These are phyloP conservation scores for Tenthredo notha DNA, from an alignment of 2,888 invertebrate species.

Conservation along the genomic window DNA sequence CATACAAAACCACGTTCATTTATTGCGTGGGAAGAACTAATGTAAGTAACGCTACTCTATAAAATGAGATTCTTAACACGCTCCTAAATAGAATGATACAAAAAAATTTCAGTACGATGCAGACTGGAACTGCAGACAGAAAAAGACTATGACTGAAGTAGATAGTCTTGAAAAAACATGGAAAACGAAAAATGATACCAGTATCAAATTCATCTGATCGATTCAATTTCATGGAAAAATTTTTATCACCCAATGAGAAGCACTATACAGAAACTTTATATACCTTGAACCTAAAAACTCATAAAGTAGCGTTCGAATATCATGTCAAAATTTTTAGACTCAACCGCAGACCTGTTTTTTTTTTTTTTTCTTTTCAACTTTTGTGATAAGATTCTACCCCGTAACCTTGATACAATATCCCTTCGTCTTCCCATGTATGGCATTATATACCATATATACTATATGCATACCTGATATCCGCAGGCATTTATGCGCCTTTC, in stretches of 20 bases:
- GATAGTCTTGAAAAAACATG: background rate
- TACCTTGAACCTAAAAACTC: background rate
- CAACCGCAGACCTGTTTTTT: background rate
- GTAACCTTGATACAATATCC: background rate
- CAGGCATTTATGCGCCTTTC: slow-evolving; percentile 30
- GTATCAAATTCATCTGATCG: background rate
- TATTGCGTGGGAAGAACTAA: background rate
- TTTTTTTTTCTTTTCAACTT: background rate
- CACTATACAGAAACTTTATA: background rate
- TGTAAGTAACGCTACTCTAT: background rate
- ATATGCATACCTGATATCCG: background rate
- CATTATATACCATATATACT: background rate
- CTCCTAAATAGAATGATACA: background rate
- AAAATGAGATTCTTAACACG: background rate
- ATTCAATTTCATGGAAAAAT: background rate
- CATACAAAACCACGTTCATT: background rate
- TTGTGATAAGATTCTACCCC: background rate
- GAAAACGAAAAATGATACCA: background rate
- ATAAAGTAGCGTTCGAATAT: background rate
- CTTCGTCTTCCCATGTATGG: background rate
- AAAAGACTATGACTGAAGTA: background rate
- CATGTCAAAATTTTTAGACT: background rate
- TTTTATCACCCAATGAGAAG: background rate
- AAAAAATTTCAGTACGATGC: background rate
- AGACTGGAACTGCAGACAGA: background rate